Conservation (phyloP, 1,140 invertebrate species). For the Scaptodrosophila lebanonensis region DNA sequence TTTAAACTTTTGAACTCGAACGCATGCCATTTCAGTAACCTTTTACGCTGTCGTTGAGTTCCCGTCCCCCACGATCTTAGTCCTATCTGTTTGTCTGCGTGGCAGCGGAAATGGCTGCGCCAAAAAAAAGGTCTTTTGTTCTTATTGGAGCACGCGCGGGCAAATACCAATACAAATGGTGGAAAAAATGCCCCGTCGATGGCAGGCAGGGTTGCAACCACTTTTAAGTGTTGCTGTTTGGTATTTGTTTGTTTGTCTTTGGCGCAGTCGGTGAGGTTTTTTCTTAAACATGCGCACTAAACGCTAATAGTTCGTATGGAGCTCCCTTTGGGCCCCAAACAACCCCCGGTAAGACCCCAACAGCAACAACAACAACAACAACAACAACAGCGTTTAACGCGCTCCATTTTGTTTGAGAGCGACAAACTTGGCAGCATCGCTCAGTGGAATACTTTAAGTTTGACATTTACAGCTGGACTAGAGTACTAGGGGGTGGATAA, state of each 20-base stretch:
- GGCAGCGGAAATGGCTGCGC: conserved; percentile 25
- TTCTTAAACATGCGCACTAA: conserved; percentile 71
- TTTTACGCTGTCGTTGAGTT: conserved; percentile 30
- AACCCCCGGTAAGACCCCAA: conserved; percentile 24
- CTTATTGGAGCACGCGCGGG: conserved; percentile 69
- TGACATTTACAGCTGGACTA: no score
- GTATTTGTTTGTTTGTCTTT: conserved; percentile 25
- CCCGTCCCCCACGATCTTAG: no score
- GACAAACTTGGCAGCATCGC: no score
- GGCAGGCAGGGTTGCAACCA: conserved; percentile 63
- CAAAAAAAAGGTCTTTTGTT: conserved; percentile 47
- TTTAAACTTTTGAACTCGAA: conserved; percentile 40
- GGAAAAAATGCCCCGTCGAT: conserved; percentile 48
- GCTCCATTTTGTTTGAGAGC: conserved; percentile 58
- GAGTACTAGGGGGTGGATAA: no score
- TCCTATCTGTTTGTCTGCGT: background rate
- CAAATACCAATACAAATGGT: conserved; percentile 72
- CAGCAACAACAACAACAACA: no score
- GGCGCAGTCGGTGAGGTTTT: conserved; percentile 42
- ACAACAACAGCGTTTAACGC: no score
- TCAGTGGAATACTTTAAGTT: no score
- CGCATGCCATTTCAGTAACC: conserved; percentile 44
- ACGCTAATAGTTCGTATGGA: conserved; percentile 65
- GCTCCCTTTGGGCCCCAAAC: conserved; percentile 25
- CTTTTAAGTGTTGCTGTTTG: conserved; percentile 67